Evolutionary conservation across 2,113 vertebrate genomes (phyloP), one percentile per base, ranked within the genome.

Genomic region (Solea solea): DNA sequence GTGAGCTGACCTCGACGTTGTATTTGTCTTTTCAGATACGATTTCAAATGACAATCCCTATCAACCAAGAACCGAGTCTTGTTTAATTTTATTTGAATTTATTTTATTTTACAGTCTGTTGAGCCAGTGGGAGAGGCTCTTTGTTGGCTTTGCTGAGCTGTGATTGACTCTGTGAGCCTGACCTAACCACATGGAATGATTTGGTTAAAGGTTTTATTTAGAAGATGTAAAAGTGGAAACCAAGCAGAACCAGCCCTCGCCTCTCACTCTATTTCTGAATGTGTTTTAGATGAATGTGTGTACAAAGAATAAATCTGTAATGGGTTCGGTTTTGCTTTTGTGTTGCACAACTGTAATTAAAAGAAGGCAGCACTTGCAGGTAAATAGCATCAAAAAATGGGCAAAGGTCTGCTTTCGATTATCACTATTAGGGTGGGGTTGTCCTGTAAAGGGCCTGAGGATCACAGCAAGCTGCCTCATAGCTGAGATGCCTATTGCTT

Each of bases 161-260:
- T 66, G 45, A 77, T 34, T 68, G 67, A 67, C 28, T 53, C 46
- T 27, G 59, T 25, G 63, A 62, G 42, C 42, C 72, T 68, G 39
- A 41, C 48, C 64, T 42, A 56, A 82, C 78, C 71, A 45, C 60
- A 60, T 25, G 51, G 44, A 70, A 64, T 10, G 27, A 45, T 21
- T 25, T 25, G 69, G 61, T 67, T 40, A 28, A 70, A 49, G 57
- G 45, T 71, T 81, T 81, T 71, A 71, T 79, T 79, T 81, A 74
- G 51, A 77, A 62, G 45, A 81, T 64, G 16, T 57, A 45, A 56
- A 66, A 55, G 61, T 52, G 39, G 39, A 76, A 78, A 25, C 64
- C 15, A 52, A 65, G 2, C 61, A 60, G 34, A 58, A 48, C 7
- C 12, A 71, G 41, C 7, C n/a, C 16, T 46, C 0, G 40, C 5